These are phyloP conservation scores for Zoanthus sansibaricus DNA, from an alignment of 92 coral and sea anemone species.

Conservation along the genomic window DNA sequence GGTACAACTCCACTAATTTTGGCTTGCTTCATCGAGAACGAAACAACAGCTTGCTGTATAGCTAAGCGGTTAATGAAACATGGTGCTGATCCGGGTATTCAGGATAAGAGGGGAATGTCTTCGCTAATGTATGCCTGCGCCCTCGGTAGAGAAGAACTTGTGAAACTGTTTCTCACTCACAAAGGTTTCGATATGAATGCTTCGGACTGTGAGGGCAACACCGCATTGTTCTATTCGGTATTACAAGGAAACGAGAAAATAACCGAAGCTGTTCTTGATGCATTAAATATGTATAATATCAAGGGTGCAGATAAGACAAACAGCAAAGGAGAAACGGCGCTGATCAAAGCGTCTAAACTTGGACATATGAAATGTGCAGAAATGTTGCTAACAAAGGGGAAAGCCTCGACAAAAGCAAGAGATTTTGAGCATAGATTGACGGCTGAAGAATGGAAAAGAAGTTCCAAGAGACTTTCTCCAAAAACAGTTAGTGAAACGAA, in stretches of 20 bases:
- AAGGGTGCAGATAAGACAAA: constrained; percentile 72
- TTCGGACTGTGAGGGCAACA: constrained; percentile 65
- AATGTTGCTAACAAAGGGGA: constrained; percentile 60
- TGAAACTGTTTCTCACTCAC: constrained; percentile 46
- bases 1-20: constrained; percentile 66
- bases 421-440: constrained; percentile 68
- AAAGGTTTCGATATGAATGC: constrained; percentile 65
- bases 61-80: constrained; percentile 61
- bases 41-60: constrained; percentile 59
- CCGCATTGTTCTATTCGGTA: constrained; percentile 69
- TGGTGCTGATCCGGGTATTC: constrained; percentile 65
- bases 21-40: constrained; percentile 69
- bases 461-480: not conserved
- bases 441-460: constrained; percentile 67
- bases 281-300: constrained; percentile 57
- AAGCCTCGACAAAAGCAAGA: constrained; percentile 76
- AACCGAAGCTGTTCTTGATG: constrained; percentile 63
- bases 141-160: constrained; percentile 65
- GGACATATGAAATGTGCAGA: constrained; percentile 54
- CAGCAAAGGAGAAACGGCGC: constrained; percentile 73
- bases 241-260: constrained; percentile 61
- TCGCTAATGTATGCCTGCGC: constrained; percentile 80
- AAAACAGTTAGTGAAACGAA: not conserved
- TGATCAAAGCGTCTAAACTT: constrained; percentile 71
- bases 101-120: constrained; percentile 63